Evolutionary conservation across 1,140 invertebrate genomes (phyloP).

Genomic region (Papilio helenus): DNA sequence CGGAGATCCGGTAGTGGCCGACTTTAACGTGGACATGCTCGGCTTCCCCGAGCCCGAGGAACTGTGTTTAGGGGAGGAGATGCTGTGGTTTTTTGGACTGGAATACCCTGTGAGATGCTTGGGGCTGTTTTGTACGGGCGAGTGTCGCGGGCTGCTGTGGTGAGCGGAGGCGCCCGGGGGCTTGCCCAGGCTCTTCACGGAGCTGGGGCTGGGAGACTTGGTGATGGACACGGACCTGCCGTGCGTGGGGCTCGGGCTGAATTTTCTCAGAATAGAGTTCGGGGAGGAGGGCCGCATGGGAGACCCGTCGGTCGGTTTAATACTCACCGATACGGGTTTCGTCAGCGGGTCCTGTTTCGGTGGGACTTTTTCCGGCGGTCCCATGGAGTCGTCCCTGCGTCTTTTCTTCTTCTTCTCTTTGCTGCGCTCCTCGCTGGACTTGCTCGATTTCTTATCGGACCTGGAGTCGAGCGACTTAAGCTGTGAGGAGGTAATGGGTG

Average conservation of each 20-base stretch:
- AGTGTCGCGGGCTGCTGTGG: slow-evolving; percentile 88
- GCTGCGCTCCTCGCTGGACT: slow-evolving; percentile 85
- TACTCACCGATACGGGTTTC: slow-evolving; percentile 89
- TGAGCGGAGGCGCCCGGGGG: slow-evolving; percentile 84
- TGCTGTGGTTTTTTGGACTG: slow-evolving; percentile 87
- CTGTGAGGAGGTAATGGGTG: slow-evolving; percentile 87
- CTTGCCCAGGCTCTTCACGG: slow-evolving; percentile 83
- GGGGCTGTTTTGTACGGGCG: slow-evolving; percentile 90
- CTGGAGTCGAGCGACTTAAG: slow-evolving; percentile 84
- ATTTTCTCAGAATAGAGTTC: slow-evolving; percentile 86
- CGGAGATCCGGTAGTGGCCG: slow-evolving; percentile 85
- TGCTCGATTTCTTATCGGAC: slow-evolving; percentile 86
- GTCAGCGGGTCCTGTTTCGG: slow-evolving; percentile 88
- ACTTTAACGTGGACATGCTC: slow-evolving; percentile 94
- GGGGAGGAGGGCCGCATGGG: slow-evolving; percentile 85
- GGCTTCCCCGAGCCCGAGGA: slow-evolving; percentile 91
- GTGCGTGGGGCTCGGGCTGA: slow-evolving; percentile 87
- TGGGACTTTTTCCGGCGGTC: slow-evolving; percentile 91
- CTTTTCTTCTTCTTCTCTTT: slow-evolving; percentile 91
- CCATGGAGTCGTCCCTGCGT: slow-evolving; percentile 92
- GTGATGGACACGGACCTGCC: slow-evolving; percentile 83
- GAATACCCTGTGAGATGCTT: slow-evolving; percentile 87
- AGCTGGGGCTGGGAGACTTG: slow-evolving; percentile 83
- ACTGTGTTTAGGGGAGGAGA: slow-evolving; percentile 90
- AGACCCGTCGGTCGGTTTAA: slow-evolving; percentile 88